Conservation (phyloP, 2,113 vertebrate species). For the Callospermophilus lateralis region DNA sequence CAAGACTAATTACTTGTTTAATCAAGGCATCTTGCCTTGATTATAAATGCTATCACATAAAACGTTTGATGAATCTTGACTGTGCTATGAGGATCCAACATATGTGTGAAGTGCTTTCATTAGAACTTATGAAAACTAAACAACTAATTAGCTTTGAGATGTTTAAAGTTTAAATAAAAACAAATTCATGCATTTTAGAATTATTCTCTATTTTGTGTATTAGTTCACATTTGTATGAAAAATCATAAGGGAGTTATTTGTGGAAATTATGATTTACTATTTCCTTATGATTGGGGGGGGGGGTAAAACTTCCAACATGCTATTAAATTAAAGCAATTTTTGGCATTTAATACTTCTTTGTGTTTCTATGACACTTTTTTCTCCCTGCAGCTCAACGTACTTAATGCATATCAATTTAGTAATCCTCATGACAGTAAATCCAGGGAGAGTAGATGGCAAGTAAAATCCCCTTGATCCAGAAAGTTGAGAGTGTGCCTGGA, state of each 20-base stretch:
- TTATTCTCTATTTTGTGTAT: constrained; percentile 34
- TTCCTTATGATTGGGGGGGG: not conserved
- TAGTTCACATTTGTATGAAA: constrained; percentile 6
- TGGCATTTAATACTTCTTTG: constrained; percentile 53
- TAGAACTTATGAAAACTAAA: constrained; percentile 60
- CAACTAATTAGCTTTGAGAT: constrained; percentile 53
- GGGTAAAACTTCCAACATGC: not conserved
- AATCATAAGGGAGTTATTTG: constrained; percentile 5
- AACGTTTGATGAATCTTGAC: constrained; percentile 64
- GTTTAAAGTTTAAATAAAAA: constrained; percentile 37
- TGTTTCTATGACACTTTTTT: not conserved
- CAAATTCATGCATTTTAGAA: constrained; percentile 43
- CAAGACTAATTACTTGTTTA: constrained; percentile 73
- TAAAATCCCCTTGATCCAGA: constrained; percentile 7
- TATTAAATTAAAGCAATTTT: constrained; percentile 26
- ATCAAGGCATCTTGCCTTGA: constrained; percentile 65
- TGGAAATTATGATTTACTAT: constrained; percentile 43
- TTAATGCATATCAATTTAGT: constrained; percentile 14
- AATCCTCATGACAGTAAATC: constrained; percentile 26
- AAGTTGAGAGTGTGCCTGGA: not conserved
- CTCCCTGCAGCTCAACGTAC: not conserved
- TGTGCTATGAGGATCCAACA: constrained; percentile 15
- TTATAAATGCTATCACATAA: constrained; percentile 63
- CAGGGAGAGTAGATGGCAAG: not conserved
- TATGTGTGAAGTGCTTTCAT: constrained; percentile 54